A percentile compares a stretch with the other conserved stretches of the same genome.
These are phyloP conservation scores for Polia nebulosa DNA, from an alignment of 2,888 invertebrate species.

Conservation along the genomic window DNA sequence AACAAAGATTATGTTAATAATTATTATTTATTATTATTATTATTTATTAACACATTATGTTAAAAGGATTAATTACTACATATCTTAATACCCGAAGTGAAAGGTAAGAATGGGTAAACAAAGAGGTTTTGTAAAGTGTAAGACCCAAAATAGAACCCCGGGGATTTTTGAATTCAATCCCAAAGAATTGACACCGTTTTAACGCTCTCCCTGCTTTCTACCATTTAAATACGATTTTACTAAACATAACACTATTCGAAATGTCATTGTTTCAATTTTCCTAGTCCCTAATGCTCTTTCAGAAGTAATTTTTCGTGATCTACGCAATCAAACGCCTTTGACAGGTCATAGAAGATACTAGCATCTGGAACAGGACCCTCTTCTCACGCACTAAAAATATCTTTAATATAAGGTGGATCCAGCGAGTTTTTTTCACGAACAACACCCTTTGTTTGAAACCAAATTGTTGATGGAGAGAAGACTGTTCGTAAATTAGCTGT, in stretches of 20 bases:
- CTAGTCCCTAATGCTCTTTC: not conserved
- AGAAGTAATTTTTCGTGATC: not conserved
- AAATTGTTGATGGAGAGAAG: not conserved
- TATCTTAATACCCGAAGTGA: conserved; percentile 26
- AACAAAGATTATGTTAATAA: conserved; percentile 47
- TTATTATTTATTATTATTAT: too few relatives aligned
- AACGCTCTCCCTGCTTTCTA: not conserved
- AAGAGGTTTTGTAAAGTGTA: not conserved
- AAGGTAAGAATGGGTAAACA: conserved; percentile 16
- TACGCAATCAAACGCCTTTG: not conserved
- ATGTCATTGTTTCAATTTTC: too few relatives aligned
- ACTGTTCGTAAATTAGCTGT: not conserved
- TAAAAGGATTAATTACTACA: conserved; percentile 39
- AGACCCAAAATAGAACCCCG: not conserved
- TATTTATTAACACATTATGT: too few relatives aligned
- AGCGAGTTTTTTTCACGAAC: not conserved
- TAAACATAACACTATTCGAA: not conserved
- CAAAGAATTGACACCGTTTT: not conserved
- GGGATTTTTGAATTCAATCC: not conserved
- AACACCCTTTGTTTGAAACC: not conserved
- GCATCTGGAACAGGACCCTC: not conserved
- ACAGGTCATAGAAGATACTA: not conserved
- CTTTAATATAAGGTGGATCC: not conserved
- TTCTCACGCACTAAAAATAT: not conserved
- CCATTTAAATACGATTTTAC: not conserved